Evolutionary conservation across 2,113 vertebrate species (phyloP).

Genomic region (Eptatretus burgeri): DNA sequence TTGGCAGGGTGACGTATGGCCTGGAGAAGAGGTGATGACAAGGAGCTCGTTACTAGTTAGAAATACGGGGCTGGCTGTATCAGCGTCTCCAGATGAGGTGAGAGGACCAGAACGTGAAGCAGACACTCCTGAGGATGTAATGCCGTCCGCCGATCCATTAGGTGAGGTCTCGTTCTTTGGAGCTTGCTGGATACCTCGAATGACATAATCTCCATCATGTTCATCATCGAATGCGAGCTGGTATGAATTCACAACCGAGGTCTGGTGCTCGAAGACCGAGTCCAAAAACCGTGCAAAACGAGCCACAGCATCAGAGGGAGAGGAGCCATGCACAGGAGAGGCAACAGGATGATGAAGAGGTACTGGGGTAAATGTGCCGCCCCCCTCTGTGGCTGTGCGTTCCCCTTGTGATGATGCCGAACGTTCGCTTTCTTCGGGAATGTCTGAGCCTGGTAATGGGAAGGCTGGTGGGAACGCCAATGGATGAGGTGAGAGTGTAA

Average conservation of each 20-base stretch:
- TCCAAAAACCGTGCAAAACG: conserved; percentile 93
- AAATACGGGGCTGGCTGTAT: conserved; percentile 56
- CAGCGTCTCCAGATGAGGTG: conserved; percentile 76
- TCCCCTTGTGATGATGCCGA: conserved; percentile 17
- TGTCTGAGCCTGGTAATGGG: conserved; percentile 71
- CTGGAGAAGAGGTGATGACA: conserved; percentile 42
- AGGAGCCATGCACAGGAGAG: conserved; percentile 19
- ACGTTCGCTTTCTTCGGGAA: conserved; percentile 76
- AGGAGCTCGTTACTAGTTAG: conserved; percentile 37
- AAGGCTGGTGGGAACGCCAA: conserved; percentile 23
- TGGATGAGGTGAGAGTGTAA: no score
- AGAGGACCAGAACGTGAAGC: conserved; percentile 80
- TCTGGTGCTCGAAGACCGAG: conserved; percentile 72
- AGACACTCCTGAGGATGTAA: conserved; percentile 72
- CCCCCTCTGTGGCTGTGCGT: not conserved
- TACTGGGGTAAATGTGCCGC: not conserved
- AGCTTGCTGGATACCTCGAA: conserved; percentile 52
- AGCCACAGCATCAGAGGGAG: conserved; percentile 68
- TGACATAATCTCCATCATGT: conserved; percentile 29
- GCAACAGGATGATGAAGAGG: conserved; percentile 12
- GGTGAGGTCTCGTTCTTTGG: conserved; percentile 80
- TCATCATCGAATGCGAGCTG: conserved; percentile 11
- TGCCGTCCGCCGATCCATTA: conserved; percentile 42
- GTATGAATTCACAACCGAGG: conserved; percentile 58
- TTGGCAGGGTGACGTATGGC: conserved; percentile 31